phyloP scores from a whole-genome alignment of 2,797 vertebrate species.

The Gila robusta region DNA sequence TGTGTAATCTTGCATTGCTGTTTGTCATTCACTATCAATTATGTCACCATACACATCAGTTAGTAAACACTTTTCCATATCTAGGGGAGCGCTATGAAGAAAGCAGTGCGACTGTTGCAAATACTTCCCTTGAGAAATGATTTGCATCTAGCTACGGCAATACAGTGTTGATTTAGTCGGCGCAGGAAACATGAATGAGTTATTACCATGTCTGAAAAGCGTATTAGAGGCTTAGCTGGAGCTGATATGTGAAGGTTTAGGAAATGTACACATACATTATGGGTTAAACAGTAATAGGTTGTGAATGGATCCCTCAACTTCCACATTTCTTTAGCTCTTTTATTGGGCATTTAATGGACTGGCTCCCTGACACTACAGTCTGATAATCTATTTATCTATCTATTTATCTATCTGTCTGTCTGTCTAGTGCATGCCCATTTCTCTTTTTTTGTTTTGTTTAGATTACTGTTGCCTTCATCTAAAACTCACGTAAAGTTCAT shows the following conservation, averaged over 20 bases:
- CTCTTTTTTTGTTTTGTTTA: not conserved
- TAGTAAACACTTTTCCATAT: slow-evolving; percentile 34
- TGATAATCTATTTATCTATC: not conserved
- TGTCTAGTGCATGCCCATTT: not conserved
- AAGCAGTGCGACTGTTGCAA: slow-evolving; percentile 34
- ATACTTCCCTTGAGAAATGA: slow-evolving; percentile 33
- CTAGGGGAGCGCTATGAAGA: slow-evolving; percentile 21
- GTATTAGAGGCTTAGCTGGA: slow-evolving; percentile 7
- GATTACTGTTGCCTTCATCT: not conserved
- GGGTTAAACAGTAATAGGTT: slow-evolving; percentile 11
- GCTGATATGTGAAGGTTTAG: slow-evolving; percentile 29
- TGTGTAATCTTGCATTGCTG: slow-evolving; percentile 15
- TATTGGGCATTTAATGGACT: slow-evolving; percentile 5
- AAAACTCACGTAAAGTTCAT: not conserved
- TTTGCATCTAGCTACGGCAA: slow-evolving; percentile 20
- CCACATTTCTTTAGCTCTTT: not conserved
- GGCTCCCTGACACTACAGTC: not conserved
- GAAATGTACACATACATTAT: slow-evolving; percentile 12
- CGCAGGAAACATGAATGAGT: slow-evolving; percentile 41
- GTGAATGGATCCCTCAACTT: not conserved
- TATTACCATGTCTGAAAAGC: slow-evolving; percentile 24
- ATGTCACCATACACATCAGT: slow-evolving; percentile 47
- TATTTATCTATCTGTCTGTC: too few species aligned
- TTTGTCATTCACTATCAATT: slow-evolving; percentile 45
- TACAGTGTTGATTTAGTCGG: slow-evolving; percentile 10